Conservation (phyloP, 2,113 vertebrate species). For the Chaenocephalus aceratus region DNA sequence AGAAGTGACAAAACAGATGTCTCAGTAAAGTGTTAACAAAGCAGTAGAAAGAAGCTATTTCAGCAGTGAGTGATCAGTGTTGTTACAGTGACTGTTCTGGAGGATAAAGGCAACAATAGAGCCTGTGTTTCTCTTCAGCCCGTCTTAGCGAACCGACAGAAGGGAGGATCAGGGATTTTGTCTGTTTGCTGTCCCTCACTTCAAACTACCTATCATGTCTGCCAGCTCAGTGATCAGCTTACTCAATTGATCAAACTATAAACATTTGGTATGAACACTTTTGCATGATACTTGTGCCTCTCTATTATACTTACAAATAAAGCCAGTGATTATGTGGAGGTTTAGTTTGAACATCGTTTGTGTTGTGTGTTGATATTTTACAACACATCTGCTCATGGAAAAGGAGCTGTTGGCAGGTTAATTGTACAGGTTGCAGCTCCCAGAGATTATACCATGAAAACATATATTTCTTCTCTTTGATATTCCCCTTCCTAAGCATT, state of each 20-base stretch:
- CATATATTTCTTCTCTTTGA: too few species aligned
- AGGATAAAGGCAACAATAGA: conserved; percentile 41
- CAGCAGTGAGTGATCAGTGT: neutral
- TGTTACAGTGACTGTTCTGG: conserved; percentile 12
- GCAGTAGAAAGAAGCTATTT: neutral
- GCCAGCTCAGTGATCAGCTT: conserved; percentile 33
- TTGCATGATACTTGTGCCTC: neutral
- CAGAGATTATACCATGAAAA: neutral
- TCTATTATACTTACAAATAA: neutral
- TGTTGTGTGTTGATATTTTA: neutral
- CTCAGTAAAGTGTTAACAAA: neutral
- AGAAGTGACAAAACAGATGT: neutral
- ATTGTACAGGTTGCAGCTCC: neutral
- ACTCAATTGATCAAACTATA: conserved; percentile 31
- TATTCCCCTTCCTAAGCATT: too few species aligned
- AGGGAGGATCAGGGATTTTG: conserved; percentile 58
- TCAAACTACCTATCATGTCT: conserved; percentile 14
- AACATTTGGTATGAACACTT: conserved; percentile 42
- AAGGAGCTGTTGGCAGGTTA: neutral
- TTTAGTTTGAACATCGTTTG: neutral
- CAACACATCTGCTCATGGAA: conserved; percentile 11
- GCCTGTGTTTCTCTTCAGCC: conserved; percentile 40
- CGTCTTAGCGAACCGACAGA: conserved; percentile 39
- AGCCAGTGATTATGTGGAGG: neutral
- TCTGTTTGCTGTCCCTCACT: conserved; percentile 23